A percentile compares a stretch with the other conserved stretches of the same genome.
These are phyloP conservation scores for Channa striata DNA, from an alignment of 2,797 vertebrate genomes.

Conservation along the genomic window DNA sequence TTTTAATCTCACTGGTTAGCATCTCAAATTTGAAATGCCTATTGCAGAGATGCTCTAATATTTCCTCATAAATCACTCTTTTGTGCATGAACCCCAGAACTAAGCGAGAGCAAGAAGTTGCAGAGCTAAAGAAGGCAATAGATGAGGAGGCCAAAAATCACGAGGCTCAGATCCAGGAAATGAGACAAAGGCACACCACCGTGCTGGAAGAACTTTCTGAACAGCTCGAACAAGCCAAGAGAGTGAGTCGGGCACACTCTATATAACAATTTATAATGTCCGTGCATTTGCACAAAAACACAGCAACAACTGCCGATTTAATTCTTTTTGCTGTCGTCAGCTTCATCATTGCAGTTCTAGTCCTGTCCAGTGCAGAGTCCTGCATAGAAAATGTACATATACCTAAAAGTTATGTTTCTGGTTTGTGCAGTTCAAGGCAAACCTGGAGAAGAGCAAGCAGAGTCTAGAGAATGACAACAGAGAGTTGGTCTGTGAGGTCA, in stretches of 20 bases:
- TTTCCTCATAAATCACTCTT: background rate
- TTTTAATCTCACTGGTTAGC: too few relatives aligned
- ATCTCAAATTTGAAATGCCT: too few relatives aligned
- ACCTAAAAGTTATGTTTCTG: background rate
- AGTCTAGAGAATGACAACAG: conserved; percentile 94
- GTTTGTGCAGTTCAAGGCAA: conserved; percentile 89
- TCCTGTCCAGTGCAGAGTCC: background rate
- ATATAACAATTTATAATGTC: too few relatives aligned
- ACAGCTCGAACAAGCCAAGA: conserved; percentile 96
- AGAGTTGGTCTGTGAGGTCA: conserved; percentile 92
- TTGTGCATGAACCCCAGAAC: conserved; percentile 79
- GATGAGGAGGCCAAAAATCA: conserved; percentile 97
- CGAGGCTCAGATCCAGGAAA: conserved; percentile 95
- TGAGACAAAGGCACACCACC: conserved; percentile 91
- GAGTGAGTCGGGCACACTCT: conserved; percentile 81
- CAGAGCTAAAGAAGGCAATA: conserved; percentile 96
- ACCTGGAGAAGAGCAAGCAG: conserved; percentile 97
- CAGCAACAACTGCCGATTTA: background rate
- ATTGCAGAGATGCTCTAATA: background rate
- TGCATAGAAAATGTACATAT: background rate
- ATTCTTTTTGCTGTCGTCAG: background rate
- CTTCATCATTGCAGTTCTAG: background rate
- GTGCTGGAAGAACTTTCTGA: conserved; percentile 95
- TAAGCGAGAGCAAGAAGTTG: conserved; percentile 96
- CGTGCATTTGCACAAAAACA: background rate